Base-by-base conservation (phyloP, 2,113 vertebrate species). In the Malaclemys terrapin region DNA sequence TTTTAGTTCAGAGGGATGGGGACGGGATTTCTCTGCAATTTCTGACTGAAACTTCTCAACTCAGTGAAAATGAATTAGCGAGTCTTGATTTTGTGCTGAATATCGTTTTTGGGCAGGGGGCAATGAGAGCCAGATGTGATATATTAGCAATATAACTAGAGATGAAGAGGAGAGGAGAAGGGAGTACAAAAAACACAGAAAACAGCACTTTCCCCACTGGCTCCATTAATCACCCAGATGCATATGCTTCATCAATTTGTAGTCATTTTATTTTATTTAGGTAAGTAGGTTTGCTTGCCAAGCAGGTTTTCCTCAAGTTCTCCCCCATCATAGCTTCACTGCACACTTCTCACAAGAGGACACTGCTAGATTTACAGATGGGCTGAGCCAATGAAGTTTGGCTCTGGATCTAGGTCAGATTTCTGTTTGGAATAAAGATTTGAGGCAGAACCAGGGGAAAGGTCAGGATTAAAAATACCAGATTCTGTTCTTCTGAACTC, bases 161-260 rank as follows among this genome's bases (percentile, higher is more conserved):
- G 65, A 59, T 45, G 25, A 53, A 65, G 65, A 82, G 29, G 42
- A 76, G 20, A 38, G n/a, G n/a, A 69, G 62, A n/a, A 69, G 62
- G 59, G 29, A 65, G 31, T 65, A 11, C 56, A 35, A 52, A 82
- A 91, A 87, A 75, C 62, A 91, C 31, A 52, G n/a, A 87, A 87
- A 87, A 52, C 90, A 91, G 84, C 79, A 87, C 29, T 91, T 91
- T 88, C 85, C 82, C 54, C 29, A 27, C 22, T 47, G 57, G 62
- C 54, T 78, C 80, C 80, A 92, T 92, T 87, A 92, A 92, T 92
- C 90, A 92, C 31, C 54, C 69, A 92, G 69, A 87, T 83, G 80
- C 54, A 78, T 31, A 65, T 52, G 52, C 65, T 78, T 76, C 57
- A 59, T 91, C 65, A 82, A 82, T 87, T 82, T 53, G 79, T 78